Base-by-base conservation (phyloP, 1,140 invertebrate species). In the Ganaspis sp. region DNA sequence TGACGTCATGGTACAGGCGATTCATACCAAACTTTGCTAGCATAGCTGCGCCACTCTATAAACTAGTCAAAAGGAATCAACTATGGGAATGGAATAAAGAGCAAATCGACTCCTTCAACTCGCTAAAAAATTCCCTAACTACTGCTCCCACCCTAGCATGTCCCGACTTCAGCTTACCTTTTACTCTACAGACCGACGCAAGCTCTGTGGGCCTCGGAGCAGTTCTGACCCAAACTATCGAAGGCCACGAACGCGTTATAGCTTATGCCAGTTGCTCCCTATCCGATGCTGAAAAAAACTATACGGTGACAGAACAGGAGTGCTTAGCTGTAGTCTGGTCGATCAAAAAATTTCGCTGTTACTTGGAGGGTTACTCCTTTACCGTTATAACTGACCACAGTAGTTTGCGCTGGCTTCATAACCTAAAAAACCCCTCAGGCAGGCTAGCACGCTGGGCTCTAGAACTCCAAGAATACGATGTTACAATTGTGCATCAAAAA, bases 341-440 rank as follows among this genome's bases (percentile, higher is more conserved):
- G 0, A 9, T 76, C 0, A n/a, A 70, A 1, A 80, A 80, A 15
- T 76, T 74, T 15, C 42, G 76, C 5, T 19, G 64, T 29, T 69
- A 70, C 15, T 23, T 69, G 12, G 54, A 42, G 6, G 70, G n/a
- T n/a, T 23, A 11, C 29, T 54, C n/a, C 34, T 71, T 70, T 2
- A 58, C 4, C 11, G 21, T n/a, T 72, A 54, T 71, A 53, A 71
- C 42, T 19, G 69, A 54, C 12, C 53, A 73, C 64, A 70, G 69
- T 72, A 70, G 53, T 40, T 29, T 26, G 9, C 17, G 9, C 4
- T 74, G 37, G 37, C 21, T 45, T 17, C 2, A 17, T 64, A 9
- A 80, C 91, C 9, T 75, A 87, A 29, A 83, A 88, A 72, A 90
- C 88, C 73, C 40, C 80, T 64, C 70, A 21, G 11, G 85, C 78